Conservation (phyloP, 2,113 vertebrate species). For the Colinus virginianus region DNA sequence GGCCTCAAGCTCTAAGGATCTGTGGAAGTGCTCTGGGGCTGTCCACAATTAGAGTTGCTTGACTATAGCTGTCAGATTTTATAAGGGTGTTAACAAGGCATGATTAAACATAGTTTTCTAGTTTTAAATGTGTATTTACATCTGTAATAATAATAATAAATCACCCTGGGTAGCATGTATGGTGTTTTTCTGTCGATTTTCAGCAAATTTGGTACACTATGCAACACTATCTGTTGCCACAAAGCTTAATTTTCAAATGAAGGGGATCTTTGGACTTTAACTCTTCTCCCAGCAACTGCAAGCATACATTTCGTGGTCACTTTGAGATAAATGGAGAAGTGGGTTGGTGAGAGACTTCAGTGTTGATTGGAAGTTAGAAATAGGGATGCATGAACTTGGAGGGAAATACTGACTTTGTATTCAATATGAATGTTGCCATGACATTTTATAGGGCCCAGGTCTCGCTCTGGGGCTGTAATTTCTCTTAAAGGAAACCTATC, state of each 20-base stretch:
- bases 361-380: neutral
- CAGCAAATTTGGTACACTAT: neutral
- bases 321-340: neutral
- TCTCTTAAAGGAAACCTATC: neutral
- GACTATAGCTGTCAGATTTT: neutral
- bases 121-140: conserved; percentile 3
- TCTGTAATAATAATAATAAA: neutral
- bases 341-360: neutral
- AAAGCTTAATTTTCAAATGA: neutral
- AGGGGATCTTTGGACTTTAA: neutral
- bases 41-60: neutral
- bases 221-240: neutral
- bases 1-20: neutral
- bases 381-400: neutral
- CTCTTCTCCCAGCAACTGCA: neutral
- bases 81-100: neutral
- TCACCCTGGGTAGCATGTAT: neutral
- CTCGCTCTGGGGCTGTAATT: conserved; percentile 9
- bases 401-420: neutral
- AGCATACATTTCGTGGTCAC: neutral
- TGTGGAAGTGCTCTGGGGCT: neutral
- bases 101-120: neutral
- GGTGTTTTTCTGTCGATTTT: neutral
- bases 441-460: neutral
- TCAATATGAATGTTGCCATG: neutral